A percentile compares a stretch with the other conserved stretches of the same genome.
phyloP scores from a whole-genome alignment of 2,797 vertebrate species.

The Mus caroli region DNA sequence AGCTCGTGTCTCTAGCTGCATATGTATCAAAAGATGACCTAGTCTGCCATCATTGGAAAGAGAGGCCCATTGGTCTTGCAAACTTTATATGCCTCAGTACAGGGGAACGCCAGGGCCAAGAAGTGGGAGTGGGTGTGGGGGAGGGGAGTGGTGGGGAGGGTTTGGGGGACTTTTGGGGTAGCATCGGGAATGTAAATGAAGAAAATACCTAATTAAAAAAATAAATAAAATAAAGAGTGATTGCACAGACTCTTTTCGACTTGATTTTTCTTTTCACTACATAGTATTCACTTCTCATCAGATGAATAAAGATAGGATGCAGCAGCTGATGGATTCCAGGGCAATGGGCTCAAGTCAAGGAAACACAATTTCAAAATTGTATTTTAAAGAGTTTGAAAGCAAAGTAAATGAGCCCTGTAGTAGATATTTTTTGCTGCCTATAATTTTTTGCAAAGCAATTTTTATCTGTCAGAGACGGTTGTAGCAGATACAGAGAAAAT shows the following conservation, averaged over 20 bases:
- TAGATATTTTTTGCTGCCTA: slow-evolving; percentile 52
- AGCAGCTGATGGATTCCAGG: slow-evolving; percentile 80
- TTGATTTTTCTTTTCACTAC: slow-evolving; percentile 73
- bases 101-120: too few species aligned
- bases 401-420: slow-evolving; percentile 75
- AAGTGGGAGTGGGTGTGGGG: too few species aligned
- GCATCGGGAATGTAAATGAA: too few species aligned
- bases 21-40: too few species aligned
- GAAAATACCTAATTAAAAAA: too few species aligned
- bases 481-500: slow-evolving; percentile 4
- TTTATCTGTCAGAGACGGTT: slow-evolving; percentile 58
- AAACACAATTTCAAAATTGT: slow-evolving; percentile 76
- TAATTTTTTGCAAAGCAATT: slow-evolving; percentile 74
- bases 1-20: too few species aligned
- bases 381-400: slow-evolving; percentile 81
- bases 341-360: slow-evolving; percentile 54
- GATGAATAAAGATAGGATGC: slow-evolving; percentile 78
- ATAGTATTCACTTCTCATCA: slow-evolving; percentile 60
- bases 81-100: too few species aligned
- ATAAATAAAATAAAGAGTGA: background rate
- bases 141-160: too few species aligned
- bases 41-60: too few species aligned
- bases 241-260: slow-evolving; percentile 55
- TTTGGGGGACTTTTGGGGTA: too few species aligned
- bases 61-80: too few species aligned